phyloP scores from a whole-genome alignment of 2,113 vertebrate species.

The Mus musculus region GRCm39 chr7:90575501-90576000 shows the following conservation, averaged over 20 bases:
- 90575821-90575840: not conserved
- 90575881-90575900: not conserved
- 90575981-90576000: not conserved
- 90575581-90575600: not conserved
- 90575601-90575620: not conserved
- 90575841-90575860: not conserved
- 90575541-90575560: not conserved
- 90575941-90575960: not conserved
- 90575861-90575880: not conserved
- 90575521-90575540: conserved; percentile 6
- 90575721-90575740: not conserved
- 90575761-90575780: conserved; percentile 12
- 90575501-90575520: not conserved
- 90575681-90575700: not conserved
- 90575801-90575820: not conserved
- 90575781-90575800: not conserved
- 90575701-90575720: not conserved
- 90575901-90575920: not conserved
- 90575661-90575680: not conserved
- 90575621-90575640: not conserved
- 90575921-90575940: not conserved
- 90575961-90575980: not conserved
- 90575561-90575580: not conserved
- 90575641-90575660: not conserved
- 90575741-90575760: conserved; percentile 32